These are phyloP conservation scores for Diploptera punctata DNA, from an alignment of 2,888 invertebrate genomes.

Conservation along the genomic window DNA sequence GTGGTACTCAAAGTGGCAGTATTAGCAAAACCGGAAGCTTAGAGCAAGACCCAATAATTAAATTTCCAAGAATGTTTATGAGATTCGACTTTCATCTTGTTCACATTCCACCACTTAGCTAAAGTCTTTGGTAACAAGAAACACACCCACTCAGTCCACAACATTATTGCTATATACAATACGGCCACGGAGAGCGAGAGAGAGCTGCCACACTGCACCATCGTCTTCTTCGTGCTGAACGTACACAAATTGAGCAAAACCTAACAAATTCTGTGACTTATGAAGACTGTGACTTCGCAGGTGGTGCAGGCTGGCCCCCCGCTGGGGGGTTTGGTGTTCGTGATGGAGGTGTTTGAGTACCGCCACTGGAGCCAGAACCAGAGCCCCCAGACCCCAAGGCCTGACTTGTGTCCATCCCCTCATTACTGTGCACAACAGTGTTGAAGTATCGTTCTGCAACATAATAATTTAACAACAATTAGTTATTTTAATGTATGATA, in stretches of 20 bases:
- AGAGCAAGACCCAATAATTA: not conserved
- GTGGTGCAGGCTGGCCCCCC: constrained; percentile 28
- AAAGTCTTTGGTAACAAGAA: constrained; percentile 44
- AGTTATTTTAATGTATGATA: too few relatives aligned
- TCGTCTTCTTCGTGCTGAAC: constrained; percentile 10
- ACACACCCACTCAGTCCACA: constrained; percentile 29
- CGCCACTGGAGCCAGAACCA: constrained; percentile 42
- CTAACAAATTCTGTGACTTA: constrained; percentile 40
- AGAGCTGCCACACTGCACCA: constrained; percentile 10
- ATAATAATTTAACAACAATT: too few relatives aligned
- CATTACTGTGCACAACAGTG: constrained; percentile 61
- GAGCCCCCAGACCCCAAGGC: constrained; percentile 42
- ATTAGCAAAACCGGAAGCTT: not conserved
- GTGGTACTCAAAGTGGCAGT: not conserved
- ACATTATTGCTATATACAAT: constrained; percentile 29
- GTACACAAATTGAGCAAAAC: constrained; percentile 45
- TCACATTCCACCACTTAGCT: constrained; percentile 21
- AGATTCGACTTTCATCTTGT: too few relatives aligned
- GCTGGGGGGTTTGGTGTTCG: constrained; percentile 40
- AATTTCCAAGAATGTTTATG: not conserved
- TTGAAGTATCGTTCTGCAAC: constrained; percentile 62
- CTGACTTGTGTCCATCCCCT: constrained; percentile 57
- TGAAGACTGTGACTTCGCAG: constrained; percentile 44
- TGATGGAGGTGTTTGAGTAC: constrained; percentile 41
- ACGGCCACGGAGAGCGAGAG: constrained; percentile 15